Base-by-base conservation (phyloP, 2,888 invertebrate genomes). In the Dorcus hopei region DNA sequence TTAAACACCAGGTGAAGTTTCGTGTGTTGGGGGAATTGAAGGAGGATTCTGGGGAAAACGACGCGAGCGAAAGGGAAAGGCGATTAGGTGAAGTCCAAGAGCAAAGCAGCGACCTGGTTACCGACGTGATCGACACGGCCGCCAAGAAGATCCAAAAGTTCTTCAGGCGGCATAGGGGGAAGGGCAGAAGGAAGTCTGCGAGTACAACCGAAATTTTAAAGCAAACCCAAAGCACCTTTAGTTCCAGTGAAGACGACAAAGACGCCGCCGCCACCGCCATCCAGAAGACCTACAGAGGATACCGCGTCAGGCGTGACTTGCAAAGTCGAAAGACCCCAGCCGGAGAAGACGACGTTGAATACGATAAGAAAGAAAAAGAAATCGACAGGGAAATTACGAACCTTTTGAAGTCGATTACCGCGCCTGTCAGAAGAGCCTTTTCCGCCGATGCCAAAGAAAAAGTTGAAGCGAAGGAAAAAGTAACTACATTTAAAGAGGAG, bases 211-310 rank as follows among this genome's bases (percentile, higher is more conserved):
- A 33, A 33, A 33, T 33, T 33, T 33, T 33, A 7, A 7, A 5
- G 7, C 26, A 33, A 6, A 33, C 26, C 3, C 26, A 33, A 33
- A 33, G 19, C 19, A 19, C 19, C 19, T 19, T 19, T 2, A 19
- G 26, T 33, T 33, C 26, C 26, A 33, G 26, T 33, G 26, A 33
- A 7, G 26, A 33, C 7, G 6, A 33, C 47, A 54, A 58, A 47
- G 63, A 66, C 19, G 40, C 40, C 45, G 64, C 64, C 11, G 64
- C 64, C 16, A 62, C 58, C 5, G 58, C 47, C 11, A 63, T 63
- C 19, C 63, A 63, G 38, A 62, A 54, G 14, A 50, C 16, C 40
- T 63, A 61, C 40, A 42, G 57, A 39, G 57, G 59, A 9, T 61
- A 59, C 49, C 61, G 57, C 1, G 61, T 50, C 11, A 54, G 58